Base-by-base conservation (phyloP, 2,888 invertebrate species). In the Dione vanillae region DNA sequence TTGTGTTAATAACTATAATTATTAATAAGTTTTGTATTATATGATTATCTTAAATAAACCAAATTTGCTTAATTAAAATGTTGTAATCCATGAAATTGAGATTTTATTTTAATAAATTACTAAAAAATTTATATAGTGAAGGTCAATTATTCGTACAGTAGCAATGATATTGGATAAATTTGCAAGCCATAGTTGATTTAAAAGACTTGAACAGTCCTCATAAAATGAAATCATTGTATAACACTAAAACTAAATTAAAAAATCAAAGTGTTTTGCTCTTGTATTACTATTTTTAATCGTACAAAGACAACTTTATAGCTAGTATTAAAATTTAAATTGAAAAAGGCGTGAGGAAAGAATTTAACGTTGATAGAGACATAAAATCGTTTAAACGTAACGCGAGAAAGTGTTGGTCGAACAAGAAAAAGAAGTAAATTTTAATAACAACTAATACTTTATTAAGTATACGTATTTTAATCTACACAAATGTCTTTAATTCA, bases 381-480 rank as follows among this genome's bases (percentile, higher is more conserved):
- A 73, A 70, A 70, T 65, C 65, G 73, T 73, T 73, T 73, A 73
- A 61, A 73, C 70, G 59, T 59, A 58, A 69, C 65, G 70, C 72
- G 74, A 70, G 74, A 74, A 74, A 74, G 74, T 72, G 70, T 75
- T 67, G 67, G 64, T 16, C 54, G 64, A 43, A 58, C 62, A 75
- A 80, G 78, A 80, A 80, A 83, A 83, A 85, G 85, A 86, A 79
- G 75, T 79, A 82, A 81, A 81, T 83, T 85, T 87, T 87, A 88
- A 88, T 84, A 88, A 87, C 83, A 79, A 79, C 80, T 85, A 83
- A 87, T 84, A 86, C 81, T 82, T 86, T 87, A 87, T 83, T 85
- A 84, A 83, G 79, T 79, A 82, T 82, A 84, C 83, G 82, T 83
- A 82, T 89, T 88, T 87, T 91, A 90, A 90, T 90, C 86, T 87